Evolutionary conservation across 2,797 vertebrate species (phyloP), one percentile per base, ranked within the genome.

Genomic region (Gallirallus australis): DNA sequence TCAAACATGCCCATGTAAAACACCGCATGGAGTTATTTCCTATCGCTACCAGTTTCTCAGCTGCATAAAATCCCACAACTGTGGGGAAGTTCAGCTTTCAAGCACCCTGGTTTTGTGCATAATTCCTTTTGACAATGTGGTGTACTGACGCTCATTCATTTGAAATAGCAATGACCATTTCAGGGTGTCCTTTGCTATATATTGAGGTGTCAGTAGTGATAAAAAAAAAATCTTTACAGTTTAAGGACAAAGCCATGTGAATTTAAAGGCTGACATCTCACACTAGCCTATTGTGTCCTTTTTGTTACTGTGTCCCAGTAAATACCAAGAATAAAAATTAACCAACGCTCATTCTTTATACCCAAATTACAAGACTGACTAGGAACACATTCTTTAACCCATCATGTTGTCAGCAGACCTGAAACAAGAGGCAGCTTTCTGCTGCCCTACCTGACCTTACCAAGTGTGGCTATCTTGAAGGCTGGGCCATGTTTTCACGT

Each of bases 181-280:
- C 94, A 96, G 95, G 94, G 84, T 84, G 90, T 97, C 95, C 91
- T 97, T 95, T 97, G 93, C 96, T 92, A 92, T 95, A 93, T 95
- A 95, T 82, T 96, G 97, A 97, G 92, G 94, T 93, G 96, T 94
- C 95, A 90, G 91, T 72, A 94, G 82, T 84, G 93, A 85, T 48
- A 83, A 94, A 96, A 94, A 70, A 83, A 93, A 93, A 81, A 37
- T 86, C 69, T 87, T 75, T 89, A 47, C 50, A 68, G 52, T 75
- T 90, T 95, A 90, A 91, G 57, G 75, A 92, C 80, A 95, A 90
- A 97, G 76, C 39, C 31, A 15, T 52, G 27, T 57, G 70, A 92
- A 90, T 91, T 84, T 91, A 96, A 71, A 94, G 80, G 47, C 69
- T 89, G 77, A n/a, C 54, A 61, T 66, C 75, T 82, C 18, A 1